Conservation (phyloP, 2,113 vertebrate species). For the Butorides virescens region DNA sequence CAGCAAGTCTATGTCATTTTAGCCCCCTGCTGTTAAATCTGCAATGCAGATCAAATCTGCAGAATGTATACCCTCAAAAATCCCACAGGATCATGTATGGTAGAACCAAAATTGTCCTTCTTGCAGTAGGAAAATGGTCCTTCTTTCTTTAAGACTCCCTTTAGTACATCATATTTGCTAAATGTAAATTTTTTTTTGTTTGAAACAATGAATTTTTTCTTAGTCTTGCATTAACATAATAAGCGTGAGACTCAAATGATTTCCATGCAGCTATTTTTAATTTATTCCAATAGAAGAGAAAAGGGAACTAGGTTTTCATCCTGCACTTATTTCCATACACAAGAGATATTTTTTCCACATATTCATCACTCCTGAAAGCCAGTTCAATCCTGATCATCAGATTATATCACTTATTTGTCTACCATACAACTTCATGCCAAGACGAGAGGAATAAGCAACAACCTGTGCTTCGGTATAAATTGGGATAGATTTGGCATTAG, state of each 20-base stretch:
- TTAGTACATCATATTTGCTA: background rate
- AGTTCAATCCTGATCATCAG: background rate
- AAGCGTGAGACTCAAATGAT: background rate
- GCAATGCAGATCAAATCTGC: background rate
- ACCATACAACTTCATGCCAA: background rate
- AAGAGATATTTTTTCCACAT: background rate
- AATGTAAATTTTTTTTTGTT: background rate
- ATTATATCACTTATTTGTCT: background rate
- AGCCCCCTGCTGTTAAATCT: background rate
- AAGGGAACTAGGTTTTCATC: background rate
- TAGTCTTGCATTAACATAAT: background rate
- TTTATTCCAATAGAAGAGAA: background rate
- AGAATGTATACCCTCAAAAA: background rate
- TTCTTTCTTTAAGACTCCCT: background rate
- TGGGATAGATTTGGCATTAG: background rate
- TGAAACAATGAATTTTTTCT: background rate
- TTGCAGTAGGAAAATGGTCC: background rate
- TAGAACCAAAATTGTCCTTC: background rate
- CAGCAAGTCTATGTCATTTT: background rate
- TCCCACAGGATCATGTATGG: background rate
- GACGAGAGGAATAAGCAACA: background rate
- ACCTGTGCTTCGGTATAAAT: background rate
- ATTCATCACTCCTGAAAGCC: background rate
- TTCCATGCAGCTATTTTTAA: background rate
- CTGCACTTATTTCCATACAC: background rate